A percentile compares a stretch with the other conserved stretches of the same genome.
These are phyloP conservation scores for Calvadosia cruxmelitensis DNA, from an alignment of 30 jellyfish, hydroid and myxozoan genomes.

Conservation along the genomic window DNA sequence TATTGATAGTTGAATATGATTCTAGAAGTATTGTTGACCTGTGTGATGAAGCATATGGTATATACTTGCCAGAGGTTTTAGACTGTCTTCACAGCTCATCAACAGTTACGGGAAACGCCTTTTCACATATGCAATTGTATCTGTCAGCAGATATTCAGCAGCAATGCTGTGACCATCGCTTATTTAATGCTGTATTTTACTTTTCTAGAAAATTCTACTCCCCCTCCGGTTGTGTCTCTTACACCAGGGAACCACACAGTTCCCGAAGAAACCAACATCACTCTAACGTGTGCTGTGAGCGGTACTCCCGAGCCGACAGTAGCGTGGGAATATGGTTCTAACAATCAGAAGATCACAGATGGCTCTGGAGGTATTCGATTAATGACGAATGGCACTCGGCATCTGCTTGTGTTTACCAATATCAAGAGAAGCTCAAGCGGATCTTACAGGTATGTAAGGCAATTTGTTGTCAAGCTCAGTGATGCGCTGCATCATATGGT, in stretches of 20 bases:
- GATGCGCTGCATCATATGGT: not conserved
- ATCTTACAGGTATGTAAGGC: conserved; percentile 39
- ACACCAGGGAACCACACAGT: conserved; percentile 42
- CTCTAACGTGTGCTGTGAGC: conserved; percentile 41
- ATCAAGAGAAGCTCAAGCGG: conserved; percentile 38
- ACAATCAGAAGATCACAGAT: conserved; percentile 27
- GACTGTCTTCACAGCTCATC: no score
- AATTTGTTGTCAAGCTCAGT: not conserved
- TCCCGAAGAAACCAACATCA: conserved; percentile 31
- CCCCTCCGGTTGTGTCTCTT: conserved; percentile 36
- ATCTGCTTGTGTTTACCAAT: conserved; percentile 10
- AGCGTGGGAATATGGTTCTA: conserved; percentile 44
- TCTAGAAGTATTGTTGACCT: no score
- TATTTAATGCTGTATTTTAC: no score
- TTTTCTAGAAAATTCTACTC: conserved; percentile 30
- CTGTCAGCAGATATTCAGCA: no score
- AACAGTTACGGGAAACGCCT: no score
- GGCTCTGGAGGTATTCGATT: conserved; percentile 32
- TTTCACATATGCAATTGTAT: no score
- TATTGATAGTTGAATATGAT: no score
- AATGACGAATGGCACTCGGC: conserved; percentile 16
- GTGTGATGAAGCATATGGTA: no score
- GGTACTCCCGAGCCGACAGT: conserved; percentile 55
- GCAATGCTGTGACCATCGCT: no score
- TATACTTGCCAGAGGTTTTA: no score